Base-by-base conservation (phyloP, 2,113 vertebrate species). In the Columba livia region DNA sequence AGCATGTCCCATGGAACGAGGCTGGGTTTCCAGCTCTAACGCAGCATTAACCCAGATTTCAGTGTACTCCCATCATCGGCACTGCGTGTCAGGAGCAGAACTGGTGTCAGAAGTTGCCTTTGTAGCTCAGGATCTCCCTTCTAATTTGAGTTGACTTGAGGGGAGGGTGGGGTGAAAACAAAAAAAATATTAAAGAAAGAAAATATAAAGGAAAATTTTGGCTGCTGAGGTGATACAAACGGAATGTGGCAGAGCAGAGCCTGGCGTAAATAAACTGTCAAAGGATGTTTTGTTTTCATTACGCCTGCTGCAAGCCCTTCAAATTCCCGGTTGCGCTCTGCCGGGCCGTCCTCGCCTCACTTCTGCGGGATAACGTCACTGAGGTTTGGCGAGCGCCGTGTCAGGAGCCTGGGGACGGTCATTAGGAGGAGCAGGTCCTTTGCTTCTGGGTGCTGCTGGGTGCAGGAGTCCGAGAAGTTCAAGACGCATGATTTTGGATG, bases 1-100 rank as follows among this genome's bases (percentile, higher is more conserved):
- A 0, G 34, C 0, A 0, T 5, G 9, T 71, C 73, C 80, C 70
- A 1, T 0, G 14, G 62, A 57, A 57, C 81, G 5, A 2, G 44
- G 44, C 44, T 90, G 85, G 16, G 4, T 72, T 87, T 82, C 38
- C 85, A 72, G 47, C 51, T 54, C 26, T 60, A 4, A 1, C 6
- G 67, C 65, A 75, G 79, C 81, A 31, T 65, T 57, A 48, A 42
- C 84, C 65, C 66, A 48, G 58, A 60, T 58, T 71, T n/a, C 21
- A 48, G 31, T 21, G 0, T 4, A 1, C 29, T 56, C 70, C 66
- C 3, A 0, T 31, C n/a, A 1, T 21, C 5, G 17, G 34, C 3
- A 8, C 24, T 3, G 8, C 0, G 1, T 67, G 71, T 64, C 72
- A 18, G 89, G 73, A 42, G 53, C 38, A 26, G 69, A 44, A 5